phyloP scores from a whole-genome alignment of 2,888 invertebrate species.

The Eupithecia exiguata region DNA sequence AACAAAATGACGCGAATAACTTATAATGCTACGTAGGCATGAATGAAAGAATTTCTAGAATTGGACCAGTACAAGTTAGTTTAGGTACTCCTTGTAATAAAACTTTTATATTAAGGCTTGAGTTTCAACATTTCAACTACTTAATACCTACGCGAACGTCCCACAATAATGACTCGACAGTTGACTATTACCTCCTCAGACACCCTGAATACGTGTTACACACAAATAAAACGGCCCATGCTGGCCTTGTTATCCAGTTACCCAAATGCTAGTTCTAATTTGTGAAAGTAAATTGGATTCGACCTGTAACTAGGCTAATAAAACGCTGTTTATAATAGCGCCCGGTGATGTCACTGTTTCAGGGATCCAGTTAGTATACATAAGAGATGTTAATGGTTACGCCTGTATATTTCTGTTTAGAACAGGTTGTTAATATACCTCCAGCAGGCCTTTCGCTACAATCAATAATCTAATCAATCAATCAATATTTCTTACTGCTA shows the following conservation, averaged over 20 bases:
- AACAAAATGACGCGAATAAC: not conserved
- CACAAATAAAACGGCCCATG: not conserved
- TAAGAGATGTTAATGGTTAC: not conserved
- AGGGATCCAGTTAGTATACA: not conserved
- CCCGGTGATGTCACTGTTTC: not conserved
- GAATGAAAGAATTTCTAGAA: not conserved
- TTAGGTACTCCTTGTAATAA: not conserved
- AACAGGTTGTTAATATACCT: not conserved
- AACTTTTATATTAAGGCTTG: no score
- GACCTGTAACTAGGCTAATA: constrained; percentile 8
- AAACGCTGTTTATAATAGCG: not conserved
- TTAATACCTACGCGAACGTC: not conserved
- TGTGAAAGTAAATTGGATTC: constrained; percentile 13
- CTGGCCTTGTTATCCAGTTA: constrained; percentile 2
- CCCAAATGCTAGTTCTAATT: constrained; percentile 1
- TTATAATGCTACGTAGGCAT: not conserved
- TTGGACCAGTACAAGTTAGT: not conserved
- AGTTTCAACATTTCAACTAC: no score
- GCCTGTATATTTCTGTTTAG: not conserved
- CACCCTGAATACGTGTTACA: not conserved
- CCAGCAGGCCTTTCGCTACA: not conserved
- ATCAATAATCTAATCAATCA: not conserved
- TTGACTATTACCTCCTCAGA: not conserved
- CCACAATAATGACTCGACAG: no score
- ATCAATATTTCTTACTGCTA: not conserved